These are phyloP conservation scores for Diarsia rubi DNA, from an alignment of 2,888 invertebrate genomes.

Conservation along the genomic window DNA sequence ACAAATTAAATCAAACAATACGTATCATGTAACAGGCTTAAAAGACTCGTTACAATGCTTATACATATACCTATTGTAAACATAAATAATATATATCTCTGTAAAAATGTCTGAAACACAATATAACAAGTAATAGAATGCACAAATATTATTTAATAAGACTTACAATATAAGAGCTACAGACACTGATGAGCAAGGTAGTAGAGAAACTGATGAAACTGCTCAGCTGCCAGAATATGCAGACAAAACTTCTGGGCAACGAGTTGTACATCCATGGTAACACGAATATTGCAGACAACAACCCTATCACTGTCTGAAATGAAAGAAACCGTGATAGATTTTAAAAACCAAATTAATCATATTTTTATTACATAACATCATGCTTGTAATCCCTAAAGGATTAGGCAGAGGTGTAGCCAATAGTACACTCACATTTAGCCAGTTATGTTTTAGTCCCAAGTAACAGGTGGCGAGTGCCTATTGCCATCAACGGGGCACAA, in stretches of 20 bases:
- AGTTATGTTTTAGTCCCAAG: no score
- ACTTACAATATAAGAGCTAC: conserved; percentile 90
- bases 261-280: conserved; percentile 93
- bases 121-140: not conserved
- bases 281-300: conserved; percentile 85
- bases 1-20: no score
- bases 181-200: conserved; percentile 87
- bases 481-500: no score
- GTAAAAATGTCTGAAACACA: no score
- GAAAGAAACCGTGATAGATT: conserved; percentile 3
- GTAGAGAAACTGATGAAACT: conserved; percentile 86
- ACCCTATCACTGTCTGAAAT: conserved; percentile 85
- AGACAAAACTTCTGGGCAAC: conserved; percentile 92
- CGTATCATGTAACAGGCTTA: no score
- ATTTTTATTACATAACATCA: not conserved
- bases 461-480: no score
- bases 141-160: not conserved
- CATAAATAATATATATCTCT: no score
- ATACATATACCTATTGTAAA: no score
- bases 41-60: no score
- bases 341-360: not conserved
- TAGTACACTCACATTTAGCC: no score
- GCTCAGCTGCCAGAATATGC: conserved; percentile 90
- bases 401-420: no score
- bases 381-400: no score